A percentile compares a stretch with the other conserved stretches of the same genome.
These are phyloP conservation scores for Sigmodon hispidus DNA, from an alignment of 2,113 vertebrate genomes.

Conservation along the genomic window DNA sequence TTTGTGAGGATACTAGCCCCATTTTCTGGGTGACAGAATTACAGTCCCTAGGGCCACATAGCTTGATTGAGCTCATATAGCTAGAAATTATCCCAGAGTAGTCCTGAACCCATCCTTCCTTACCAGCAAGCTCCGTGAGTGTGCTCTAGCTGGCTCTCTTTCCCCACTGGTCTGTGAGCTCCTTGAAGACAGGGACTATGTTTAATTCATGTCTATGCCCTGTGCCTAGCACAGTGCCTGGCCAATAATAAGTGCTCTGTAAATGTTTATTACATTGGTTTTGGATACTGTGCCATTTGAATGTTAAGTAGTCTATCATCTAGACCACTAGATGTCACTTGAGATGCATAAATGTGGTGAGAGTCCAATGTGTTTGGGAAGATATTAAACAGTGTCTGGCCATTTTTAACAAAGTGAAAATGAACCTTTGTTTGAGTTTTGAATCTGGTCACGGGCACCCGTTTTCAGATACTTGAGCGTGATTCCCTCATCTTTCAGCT, in stretches of 20 bases:
- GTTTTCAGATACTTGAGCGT: constrained; percentile 53
- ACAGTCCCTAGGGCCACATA: not conserved
- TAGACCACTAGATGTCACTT: constrained; percentile 82
- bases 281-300: not conserved
- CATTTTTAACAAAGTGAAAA: constrained; percentile 65
- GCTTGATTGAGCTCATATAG: not conserved
- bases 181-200: not conserved
- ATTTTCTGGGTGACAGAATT: not conserved
- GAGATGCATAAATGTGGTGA: constrained; percentile 54
- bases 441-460: constrained; percentile 38
- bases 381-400: constrained; percentile 39
- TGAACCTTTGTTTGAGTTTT: constrained; percentile 57
- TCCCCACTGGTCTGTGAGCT: constrained; percentile 31
- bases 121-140: not conserved
- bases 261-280: constrained; percentile 43
- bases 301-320: constrained; percentile 22
- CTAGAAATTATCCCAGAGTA: not conserved
- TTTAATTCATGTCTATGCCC: constrained; percentile 62
- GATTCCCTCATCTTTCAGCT: constrained; percentile 49
- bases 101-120: not conserved
- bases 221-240: constrained; percentile 63
- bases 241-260: constrained; percentile 51
- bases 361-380: not conserved
- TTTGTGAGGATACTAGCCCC: not conserved
- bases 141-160: not conserved